These are phyloP conservation scores for Siderastrea siderea DNA, from an alignment of 92 coral and sea anemone genomes.

Conservation along the genomic window DNA sequence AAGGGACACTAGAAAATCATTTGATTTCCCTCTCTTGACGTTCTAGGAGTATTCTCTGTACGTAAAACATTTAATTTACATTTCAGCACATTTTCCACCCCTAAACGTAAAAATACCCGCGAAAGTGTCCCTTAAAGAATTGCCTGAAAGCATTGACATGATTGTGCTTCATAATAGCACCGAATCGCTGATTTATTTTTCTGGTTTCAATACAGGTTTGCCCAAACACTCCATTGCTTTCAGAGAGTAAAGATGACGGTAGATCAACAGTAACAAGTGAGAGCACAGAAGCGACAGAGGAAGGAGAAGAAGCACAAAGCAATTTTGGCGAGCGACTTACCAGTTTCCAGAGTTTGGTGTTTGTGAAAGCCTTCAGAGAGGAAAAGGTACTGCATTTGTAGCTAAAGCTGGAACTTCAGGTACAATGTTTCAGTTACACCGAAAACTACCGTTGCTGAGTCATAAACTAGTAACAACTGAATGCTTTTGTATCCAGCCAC, in stretches of 20 bases:
- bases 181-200: not conserved
- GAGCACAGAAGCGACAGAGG: conserved; percentile 65
- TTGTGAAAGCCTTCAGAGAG: conserved; percentile 92
- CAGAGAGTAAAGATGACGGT: conserved; percentile 58
- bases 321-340: conserved; percentile 72
- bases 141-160: not conserved
- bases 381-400: conserved; percentile 73
- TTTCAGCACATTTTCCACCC: too few species aligned
- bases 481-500: too few species aligned
- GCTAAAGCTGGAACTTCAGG: not conserved
- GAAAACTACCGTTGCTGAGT: too few species aligned
- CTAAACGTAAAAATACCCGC: too few species aligned
- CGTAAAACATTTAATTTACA: too few species aligned
- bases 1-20: not conserved
- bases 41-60: too few species aligned
- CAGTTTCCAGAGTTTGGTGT: conserved; percentile 89
- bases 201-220: conserved; percentile 51
- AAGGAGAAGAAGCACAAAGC: conserved; percentile 40
- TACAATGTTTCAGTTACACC: not conserved
- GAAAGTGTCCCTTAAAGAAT: too few species aligned
- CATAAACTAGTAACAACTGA: too few species aligned
- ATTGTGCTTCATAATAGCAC: not conserved
- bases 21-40: too few species aligned
- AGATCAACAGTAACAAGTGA: conserved; percentile 55
- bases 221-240: conserved; percentile 71